Base-by-base conservation (phyloP, 2,888 invertebrate species). In the Aporophyla nigra region DNA sequence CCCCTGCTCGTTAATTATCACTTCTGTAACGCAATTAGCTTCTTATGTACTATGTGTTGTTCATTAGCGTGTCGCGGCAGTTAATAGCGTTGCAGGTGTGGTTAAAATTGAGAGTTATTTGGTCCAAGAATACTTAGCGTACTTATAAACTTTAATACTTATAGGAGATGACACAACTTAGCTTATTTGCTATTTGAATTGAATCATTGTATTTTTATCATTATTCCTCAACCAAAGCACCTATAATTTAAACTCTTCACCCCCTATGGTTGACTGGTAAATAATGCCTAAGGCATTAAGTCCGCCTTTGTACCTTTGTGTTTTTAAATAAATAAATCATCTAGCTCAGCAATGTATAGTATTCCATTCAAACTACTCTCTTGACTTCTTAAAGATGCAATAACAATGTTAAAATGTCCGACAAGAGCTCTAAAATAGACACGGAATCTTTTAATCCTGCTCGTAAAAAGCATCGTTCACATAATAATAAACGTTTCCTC, bases 1-100 rank as follows among this genome's bases (percentile, higher is more conserved):
- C 91, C 92, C 90, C 84, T 82, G 84, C 89, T 83, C 91, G 93
- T 94, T 95, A 92, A 95, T 96, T 94, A 95, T 92, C 94, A 90
- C 94, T 90, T 90, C 85, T 86, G 89, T 87, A 87, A 89, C 89
- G 85, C 88, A 91, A 93, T 93, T 92, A 91, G 88, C 90, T 84
- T 75, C 86, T 72, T 84, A 79, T 82, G 78, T 84, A 78, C 75
- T 78, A 82, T 74, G 84, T 76, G 83, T 78, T 86, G 84, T 86
- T 87, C 87, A 88, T 85, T 84, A 87, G 72, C 77, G 71, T 63
- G 51, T 66, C 61, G 51, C 19, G 61, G 59, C 33, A 73, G 67
- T 49, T 62, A 53, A 51, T 59, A 67, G 54, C 40, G 68, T 24
- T 71, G 24, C 67, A 49, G 16, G 12, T 58, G 66, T 59, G 5